Base-by-base conservation (phyloP, 2,888 invertebrate species). In the Phyto melanocephala region DNA sequence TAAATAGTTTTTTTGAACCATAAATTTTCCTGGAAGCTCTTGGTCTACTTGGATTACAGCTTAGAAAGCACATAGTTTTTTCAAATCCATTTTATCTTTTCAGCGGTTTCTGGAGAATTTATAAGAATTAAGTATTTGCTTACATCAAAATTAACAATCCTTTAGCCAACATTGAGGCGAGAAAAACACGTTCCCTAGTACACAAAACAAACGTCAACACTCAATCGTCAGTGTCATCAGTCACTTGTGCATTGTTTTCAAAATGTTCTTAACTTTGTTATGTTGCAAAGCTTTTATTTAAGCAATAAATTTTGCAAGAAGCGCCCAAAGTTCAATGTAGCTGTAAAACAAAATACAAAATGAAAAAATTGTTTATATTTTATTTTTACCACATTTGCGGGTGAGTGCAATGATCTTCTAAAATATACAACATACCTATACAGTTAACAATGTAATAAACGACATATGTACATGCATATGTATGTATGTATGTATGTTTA, bases 371-470 rank as follows among this genome's bases (percentile, higher is more conserved):
- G 3, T 28, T 28, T 28, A 72, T 20, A 22, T 47, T 60, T 63
- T 10, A n/a, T 63, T 54, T 58, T 22, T 6, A 47, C 17, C n/a
- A 68, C 58, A 40, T 52, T 28, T 37, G 77, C 52, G 77, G 68
- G 52, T 77, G 68, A 77, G 76, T 52, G 70, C 70, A 77, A 77
- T 77, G 77, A 77, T 70, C 77, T 77, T 33, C 42, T 47, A 62
- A 77, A 77, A 62, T 42, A 70, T 54, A 70, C 35, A n/a, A 35
- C 20, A 15, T 17, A 35, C 20, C 8, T 17, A 17, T 6, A 47
- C 15, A n/a, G 13, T 52, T 5, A n/a, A 37, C 45, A 62, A 54
- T 70, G 28, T 28, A 28, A 28, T 28, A 52, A 35, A 24, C 50
- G 42, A 60, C 74, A 74, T 47, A 75, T 65, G 47, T 58, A 37